A percentile compares a stretch with the other conserved stretches of the same genome.
phyloP scores from a whole-genome alignment of 2,113 vertebrate species.

The Mesoclemmys tuberculata region DNA sequence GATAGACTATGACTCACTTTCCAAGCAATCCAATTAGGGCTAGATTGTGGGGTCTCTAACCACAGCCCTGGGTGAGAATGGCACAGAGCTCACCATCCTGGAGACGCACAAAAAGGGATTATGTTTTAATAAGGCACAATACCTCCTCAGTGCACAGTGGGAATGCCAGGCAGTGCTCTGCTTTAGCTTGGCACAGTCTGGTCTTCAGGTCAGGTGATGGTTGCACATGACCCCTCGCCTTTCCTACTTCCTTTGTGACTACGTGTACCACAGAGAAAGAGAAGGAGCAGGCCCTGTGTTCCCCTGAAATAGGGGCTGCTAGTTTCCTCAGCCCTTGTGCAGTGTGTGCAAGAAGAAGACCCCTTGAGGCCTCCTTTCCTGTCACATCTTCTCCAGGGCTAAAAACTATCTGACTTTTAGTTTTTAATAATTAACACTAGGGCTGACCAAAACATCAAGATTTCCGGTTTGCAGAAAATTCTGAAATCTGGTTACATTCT shows the following conservation, averaged over 20 bases:
- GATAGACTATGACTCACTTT: background rate
- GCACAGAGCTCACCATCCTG: background rate
- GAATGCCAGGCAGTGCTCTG: fast-evolving
- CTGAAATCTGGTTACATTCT: background rate
- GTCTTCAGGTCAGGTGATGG: background rate
- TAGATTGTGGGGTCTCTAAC: background rate
- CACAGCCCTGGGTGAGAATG: background rate
- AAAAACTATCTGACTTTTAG: background rate
- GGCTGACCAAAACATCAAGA: background rate
- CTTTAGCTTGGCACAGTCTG: fast-evolving
- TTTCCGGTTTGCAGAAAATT: background rate
- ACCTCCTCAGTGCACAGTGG: fast-evolving
- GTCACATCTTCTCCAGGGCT: background rate
- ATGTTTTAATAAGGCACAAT: background rate
- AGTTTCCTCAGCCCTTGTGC: background rate
- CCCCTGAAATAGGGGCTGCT: background rate
- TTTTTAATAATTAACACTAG: background rate
- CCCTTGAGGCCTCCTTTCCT: background rate
- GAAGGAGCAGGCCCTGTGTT: fast-evolving
- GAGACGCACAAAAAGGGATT: background rate
- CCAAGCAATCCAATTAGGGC: background rate
- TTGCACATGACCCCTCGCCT: fast-evolving
- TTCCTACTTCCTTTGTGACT: background rate
- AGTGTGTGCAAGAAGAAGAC: background rate
- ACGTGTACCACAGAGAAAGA: background rate